These are phyloP conservation scores for Ictidomys tridecemlineatus DNA, from an alignment of 2,113 vertebrate genomes.

Conservation along the genomic window DNA sequence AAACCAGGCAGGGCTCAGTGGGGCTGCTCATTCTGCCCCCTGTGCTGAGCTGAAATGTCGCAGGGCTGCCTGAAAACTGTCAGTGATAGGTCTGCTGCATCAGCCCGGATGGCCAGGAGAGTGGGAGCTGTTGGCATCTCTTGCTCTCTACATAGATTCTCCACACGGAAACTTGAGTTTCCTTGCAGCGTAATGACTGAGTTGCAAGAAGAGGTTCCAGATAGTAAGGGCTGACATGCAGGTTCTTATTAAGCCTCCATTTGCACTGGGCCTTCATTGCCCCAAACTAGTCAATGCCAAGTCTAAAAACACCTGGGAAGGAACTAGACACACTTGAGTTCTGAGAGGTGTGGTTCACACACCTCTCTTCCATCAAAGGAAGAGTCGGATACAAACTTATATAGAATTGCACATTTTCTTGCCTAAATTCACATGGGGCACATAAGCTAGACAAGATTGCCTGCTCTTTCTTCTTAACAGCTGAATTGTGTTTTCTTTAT, in stretches of 20 bases:
- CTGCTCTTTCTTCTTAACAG: neutral
- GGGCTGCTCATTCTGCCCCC: too few species aligned
- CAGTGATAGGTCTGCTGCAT: too few species aligned
- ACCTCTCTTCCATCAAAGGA: neutral
- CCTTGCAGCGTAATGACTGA: neutral
- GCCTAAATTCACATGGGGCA: neutral
- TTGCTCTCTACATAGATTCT: too few species aligned
- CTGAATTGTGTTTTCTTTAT: neutral
- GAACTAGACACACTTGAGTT: neutral
- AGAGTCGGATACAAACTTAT: neutral
- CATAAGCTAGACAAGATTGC: neutral
- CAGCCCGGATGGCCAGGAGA: too few species aligned
- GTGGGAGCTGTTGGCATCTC: too few species aligned
- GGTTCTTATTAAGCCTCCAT: neutral
- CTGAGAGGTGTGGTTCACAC: neutral
- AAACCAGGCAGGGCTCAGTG: too few species aligned
- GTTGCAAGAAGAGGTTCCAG: neutral
- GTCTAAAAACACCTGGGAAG: neutral
- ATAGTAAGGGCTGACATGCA: neutral
- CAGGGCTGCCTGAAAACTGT: too few species aligned
- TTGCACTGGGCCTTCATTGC: neutral
- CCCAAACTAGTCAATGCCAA: too few species aligned
- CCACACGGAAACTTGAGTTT: neutral
- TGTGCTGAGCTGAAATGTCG: too few species aligned
- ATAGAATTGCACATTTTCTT: neutral